Evolutionary conservation across 2,113 vertebrate species (phyloP).

Genomic region (Calypte anna): DNA sequence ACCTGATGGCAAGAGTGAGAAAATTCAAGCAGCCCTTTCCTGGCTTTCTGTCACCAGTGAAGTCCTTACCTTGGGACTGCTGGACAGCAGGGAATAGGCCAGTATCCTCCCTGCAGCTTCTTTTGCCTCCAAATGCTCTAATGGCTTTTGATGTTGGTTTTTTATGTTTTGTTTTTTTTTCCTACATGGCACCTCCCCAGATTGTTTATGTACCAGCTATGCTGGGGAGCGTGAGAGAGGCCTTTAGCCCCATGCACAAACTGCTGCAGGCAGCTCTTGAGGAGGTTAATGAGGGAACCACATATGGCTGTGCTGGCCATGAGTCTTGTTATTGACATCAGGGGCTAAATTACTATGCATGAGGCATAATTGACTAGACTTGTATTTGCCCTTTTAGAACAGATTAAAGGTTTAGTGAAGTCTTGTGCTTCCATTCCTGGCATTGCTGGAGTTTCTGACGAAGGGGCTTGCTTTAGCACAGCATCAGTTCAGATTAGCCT

Average conservation of each 20-base stretch:
- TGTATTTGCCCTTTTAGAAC: conserved; percentile 1
- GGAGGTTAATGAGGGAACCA: neutral
- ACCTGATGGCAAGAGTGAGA: neutral
- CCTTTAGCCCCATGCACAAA: neutral
- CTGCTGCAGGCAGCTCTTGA: neutral
- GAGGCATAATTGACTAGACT: conserved; percentile 14
- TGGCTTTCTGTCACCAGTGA: rapidly evolving
- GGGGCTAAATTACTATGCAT: neutral
- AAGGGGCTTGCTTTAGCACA: neutral
- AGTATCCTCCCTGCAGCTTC: neutral
- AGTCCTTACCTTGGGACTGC: neutral
- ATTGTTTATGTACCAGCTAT: neutral
- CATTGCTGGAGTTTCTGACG: neutral
- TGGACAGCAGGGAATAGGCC: neutral
- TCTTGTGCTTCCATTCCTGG: conserved; percentile 3
- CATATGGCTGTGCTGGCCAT: neutral
- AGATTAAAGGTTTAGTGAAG: conserved; percentile 37
- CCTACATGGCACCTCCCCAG: neutral
- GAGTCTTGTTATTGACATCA: neutral
- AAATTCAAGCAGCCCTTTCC: neutral
- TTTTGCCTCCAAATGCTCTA: neutral
- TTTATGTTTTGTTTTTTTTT: neutral
- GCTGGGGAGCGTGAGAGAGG: neutral
- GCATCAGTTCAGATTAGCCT: neutral
- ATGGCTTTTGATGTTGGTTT: neutral